These are phyloP conservation scores for Macroglossus sobrinus DNA, from an alignment of 2,113 vertebrate genomes.

Conservation along the genomic window DNA sequence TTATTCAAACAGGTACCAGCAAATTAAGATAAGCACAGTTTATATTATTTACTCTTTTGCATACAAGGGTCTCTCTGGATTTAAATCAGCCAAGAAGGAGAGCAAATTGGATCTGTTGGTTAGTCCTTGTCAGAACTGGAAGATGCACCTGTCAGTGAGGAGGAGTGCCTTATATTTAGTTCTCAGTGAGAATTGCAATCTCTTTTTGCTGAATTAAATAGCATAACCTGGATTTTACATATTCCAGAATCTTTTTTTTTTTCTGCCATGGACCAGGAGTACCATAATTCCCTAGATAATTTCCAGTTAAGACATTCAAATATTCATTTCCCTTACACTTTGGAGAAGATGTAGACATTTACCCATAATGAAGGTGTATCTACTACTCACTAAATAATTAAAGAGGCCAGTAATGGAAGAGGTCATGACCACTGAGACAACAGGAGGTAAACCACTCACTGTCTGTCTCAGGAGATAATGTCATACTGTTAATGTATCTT, in stretches of 20 bases:
- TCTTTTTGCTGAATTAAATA: neutral
- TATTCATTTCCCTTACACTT: neutral
- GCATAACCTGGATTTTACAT: neutral
- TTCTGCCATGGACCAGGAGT: neutral
- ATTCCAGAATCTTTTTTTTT: neutral
- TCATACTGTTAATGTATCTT: neutral
- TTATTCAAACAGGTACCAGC: neutral
- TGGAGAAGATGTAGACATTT: neutral
- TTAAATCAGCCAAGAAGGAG: neutral
- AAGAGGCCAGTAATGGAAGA: neutral
- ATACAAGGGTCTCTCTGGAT: neutral
- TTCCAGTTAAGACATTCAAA: neutral
- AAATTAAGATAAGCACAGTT: constrained; percentile 29
- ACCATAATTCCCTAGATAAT: neutral
- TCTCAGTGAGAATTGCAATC: neutral
- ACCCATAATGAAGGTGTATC: neutral
- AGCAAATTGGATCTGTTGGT: neutral
- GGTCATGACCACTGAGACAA: neutral
- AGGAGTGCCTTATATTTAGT: neutral
- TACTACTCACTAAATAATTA: neutral
- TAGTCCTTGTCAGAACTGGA: neutral
- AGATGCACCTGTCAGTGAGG: neutral
- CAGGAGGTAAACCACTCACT: neutral
- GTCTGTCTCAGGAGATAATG: neutral
- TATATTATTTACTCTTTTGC: neutral